A percentile compares a stretch with the other conserved stretches of the same genome.
Evolutionary conservation across 1,140 invertebrate genomes (phyloP).

Genomic region (Anoplolepis gracilipes): DNA sequence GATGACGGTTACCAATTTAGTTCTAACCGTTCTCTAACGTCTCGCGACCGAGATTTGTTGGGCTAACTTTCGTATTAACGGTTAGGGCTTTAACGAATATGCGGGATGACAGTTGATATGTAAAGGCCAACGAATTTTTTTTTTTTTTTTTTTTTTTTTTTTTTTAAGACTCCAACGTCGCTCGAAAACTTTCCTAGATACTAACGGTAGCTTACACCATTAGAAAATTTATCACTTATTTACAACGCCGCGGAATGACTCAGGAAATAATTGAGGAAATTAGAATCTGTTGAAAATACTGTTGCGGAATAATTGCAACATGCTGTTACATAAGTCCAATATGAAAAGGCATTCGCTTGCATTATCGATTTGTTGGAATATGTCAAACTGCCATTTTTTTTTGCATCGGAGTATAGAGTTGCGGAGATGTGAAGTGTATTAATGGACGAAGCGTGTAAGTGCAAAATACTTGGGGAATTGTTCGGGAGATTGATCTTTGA

Average conservation of each 20-base stretch:
- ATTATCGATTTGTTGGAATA: slow-evolving; percentile 52
- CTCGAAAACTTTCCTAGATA: neutral
- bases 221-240: slow-evolving; percentile 24
- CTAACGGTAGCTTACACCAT: too few species aligned
- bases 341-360: slow-evolving; percentile 31
- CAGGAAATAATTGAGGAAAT: slow-evolving; percentile 53
- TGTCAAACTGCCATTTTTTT: slow-evolving; percentile 38
- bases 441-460: slow-evolving; percentile 55
- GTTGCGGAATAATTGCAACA: slow-evolving; percentile 50
- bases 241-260: slow-evolving; percentile 24
- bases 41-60: slow-evolving; percentile 27
- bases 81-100: neutral
- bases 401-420: neutral
- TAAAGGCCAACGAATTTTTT: neutral
- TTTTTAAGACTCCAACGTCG: neutral
- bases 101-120: neutral
- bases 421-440: slow-evolving; percentile 43
- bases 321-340: slow-evolving; percentile 28
- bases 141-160: too few species aligned
- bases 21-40: slow-evolving; percentile 47
- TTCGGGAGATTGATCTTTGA: slow-evolving; percentile 52
- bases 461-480: slow-evolving; percentile 53
- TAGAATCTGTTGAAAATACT: slow-evolving; percentile 25
- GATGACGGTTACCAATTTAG: slow-evolving; percentile 53
- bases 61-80: slow-evolving; percentile 23